Evolutionary conservation across 2,888 invertebrate species (phyloP), one percentile per base, ranked within the genome.

Genomic region (Protophormia terraenovae): DNA sequence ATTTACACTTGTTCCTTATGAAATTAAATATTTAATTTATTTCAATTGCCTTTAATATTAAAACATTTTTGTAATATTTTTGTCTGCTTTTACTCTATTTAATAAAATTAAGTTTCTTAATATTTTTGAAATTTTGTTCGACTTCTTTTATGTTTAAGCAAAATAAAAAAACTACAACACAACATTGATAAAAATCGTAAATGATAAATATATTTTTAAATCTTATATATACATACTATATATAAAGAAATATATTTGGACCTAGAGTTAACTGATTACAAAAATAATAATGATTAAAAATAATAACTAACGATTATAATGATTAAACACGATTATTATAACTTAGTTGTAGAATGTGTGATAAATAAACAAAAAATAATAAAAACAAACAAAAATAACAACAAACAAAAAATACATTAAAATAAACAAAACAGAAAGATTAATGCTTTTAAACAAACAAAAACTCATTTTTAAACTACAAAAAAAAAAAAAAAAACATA

Each of bases 251-350:
- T 77, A 85, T 75, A 86, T 81, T 86, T 86, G 79, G 73, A 86
- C 73, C 62, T 86, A 86, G 84, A 85, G 78, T 79, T 82, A 79
- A 85, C 78, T 79, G 82, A 85, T 75, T 41, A 80, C 14, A 78
- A 64, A 78, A 72, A 55, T 16, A 78, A 78, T 47, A 79, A 64
- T 55, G 12, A 83, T 66, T 45, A 22, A 66, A 50, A 66, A 32
- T 12, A 75, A 76, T 62, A 81, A 86, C 75, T 86, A 77, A 73
- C 27, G 84, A 81, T 84, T 84, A 81, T 86, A 84, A 86, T 84
- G 78, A 81, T 86, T 86, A 58, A 83, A 82, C 50, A 86, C 84
- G 88, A 87, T 88, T 87, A 86, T 83, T 84, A 86, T 87, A 84
- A 86, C 83, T 86, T 84, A 85, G 85, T 85, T 85, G 82, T 85